Evolutionary conservation across 2,797 vertebrate genomes (phyloP).

Genomic region (Valencia hispanica): DNA sequence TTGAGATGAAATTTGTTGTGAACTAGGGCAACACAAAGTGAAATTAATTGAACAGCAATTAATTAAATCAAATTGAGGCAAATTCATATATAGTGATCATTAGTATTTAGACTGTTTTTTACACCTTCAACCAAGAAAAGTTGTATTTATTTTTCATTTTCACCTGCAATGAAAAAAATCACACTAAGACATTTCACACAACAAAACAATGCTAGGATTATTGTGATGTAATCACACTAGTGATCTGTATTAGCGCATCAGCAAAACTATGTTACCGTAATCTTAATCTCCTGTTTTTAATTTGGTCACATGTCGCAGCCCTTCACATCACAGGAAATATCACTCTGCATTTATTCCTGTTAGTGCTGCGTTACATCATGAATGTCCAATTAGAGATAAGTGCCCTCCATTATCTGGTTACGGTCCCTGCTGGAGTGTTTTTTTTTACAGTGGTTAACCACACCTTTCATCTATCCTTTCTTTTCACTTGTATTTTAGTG

Average conservation of each 20-base stretch:
- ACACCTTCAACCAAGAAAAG: neutral
- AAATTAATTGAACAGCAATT: neutral
- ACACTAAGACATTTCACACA: neutral
- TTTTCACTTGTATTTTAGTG: conserved; percentile 49
- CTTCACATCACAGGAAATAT: neutral
- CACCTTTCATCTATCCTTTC: conserved; percentile 68
- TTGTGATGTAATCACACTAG: conserved; percentile 3
- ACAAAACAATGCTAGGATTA: neutral
- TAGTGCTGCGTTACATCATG: conserved; percentile 46
- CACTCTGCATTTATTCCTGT: conserved; percentile 11
- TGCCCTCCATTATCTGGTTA: conserved; percentile 56
- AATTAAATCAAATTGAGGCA: neutral
- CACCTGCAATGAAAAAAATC: neutral
- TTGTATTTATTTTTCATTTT: neutral
- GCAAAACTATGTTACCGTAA: neutral
- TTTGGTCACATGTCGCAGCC: neutral
- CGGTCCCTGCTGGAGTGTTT: conserved; percentile 48
- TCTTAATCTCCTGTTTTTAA: conserved; percentile 1
- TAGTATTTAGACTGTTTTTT: neutral
- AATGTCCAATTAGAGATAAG: conserved; percentile 57
- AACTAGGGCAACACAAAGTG: neutral
- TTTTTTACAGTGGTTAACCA: conserved; percentile 60
- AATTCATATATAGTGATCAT: neutral
- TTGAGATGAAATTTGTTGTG: neutral
- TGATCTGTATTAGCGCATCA: neutral